phyloP scores from a whole-genome alignment of 35 echinoderm and acorn worm genomes.

The Heliocidaris erythrogramma region DNA sequence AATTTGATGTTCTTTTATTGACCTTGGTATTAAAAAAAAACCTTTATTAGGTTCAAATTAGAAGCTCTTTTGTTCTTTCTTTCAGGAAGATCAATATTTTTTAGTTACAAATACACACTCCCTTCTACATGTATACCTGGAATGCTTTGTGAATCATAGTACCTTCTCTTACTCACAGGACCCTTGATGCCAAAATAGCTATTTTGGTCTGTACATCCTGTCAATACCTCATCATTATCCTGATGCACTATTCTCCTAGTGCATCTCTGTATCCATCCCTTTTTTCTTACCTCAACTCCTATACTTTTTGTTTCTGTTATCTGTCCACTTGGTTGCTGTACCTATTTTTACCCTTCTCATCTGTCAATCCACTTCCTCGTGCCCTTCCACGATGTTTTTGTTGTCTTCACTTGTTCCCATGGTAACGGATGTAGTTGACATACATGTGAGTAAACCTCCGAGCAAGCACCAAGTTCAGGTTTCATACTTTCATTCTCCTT shows the following conservation, averaged over 20 bases:
- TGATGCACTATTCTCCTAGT: not conserved
- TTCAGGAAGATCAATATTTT: not conserved
- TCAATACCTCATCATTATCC: not conserved
- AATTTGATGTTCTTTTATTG: too few relatives aligned
- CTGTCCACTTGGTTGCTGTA: not conserved
- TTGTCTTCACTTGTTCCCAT: not conserved
- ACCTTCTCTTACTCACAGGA: not conserved
- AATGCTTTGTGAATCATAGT: not conserved
- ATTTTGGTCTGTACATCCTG: not conserved
- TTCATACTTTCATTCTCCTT: not conserved
- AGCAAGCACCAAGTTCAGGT: not conserved
- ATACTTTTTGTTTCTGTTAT: not conserved
- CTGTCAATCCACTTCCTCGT: not conserved
- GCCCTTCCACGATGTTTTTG: not conserved
- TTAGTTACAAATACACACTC: not conserved
- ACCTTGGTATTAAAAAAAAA: too few relatives aligned
- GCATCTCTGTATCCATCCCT: not conserved
- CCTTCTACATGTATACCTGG: not conserved
- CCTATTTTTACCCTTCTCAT: not conserved
- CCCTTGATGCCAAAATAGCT: not conserved
- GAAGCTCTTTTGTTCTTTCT: too few relatives aligned
- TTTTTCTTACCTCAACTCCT: not conserved
- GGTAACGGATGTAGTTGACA: not conserved
- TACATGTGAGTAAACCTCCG: not conserved
- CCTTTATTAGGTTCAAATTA: too few relatives aligned